Evolutionary conservation across 2,113 vertebrate genomes (phyloP).

Genomic region (Nibea coibor): DNA sequence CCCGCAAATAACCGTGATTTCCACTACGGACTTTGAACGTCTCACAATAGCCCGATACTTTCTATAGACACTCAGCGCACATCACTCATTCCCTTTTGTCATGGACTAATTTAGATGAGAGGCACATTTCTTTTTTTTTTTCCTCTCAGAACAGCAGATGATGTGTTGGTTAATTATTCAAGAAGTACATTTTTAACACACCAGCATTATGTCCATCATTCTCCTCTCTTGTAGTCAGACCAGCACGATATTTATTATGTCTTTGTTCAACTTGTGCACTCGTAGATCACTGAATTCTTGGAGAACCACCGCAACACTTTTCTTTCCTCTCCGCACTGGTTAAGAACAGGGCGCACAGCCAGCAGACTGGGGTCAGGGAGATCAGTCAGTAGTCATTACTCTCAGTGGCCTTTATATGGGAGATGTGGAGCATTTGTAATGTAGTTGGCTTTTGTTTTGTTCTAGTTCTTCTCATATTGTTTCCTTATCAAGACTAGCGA

Average conservation of each 20-base stretch:
- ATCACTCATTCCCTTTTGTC: not conserved
- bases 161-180: not conserved
- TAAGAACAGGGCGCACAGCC: conserved; percentile 10
- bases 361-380: conserved; percentile 19
- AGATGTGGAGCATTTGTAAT: conserved; percentile 24
- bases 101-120: not conserved
- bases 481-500: conserved; percentile 5
- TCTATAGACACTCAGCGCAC: not conserved
- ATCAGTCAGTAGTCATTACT: conserved; percentile 33
- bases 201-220: not conserved
- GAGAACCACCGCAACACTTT: not conserved
- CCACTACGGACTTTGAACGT: not conserved
- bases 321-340: not conserved
- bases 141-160: not conserved
- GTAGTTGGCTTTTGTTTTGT: not conserved
- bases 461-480: conserved; percentile 5
- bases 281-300: not conserved
- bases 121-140: not conserved
- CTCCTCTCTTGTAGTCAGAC: not conserved
- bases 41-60: not conserved
- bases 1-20: not conserved
- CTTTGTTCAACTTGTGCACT: not conserved
- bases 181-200: not conserved
- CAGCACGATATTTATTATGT: not conserved
- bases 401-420: not conserved